Evolutionary conservation across 2,113 vertebrate species (phyloP), one percentile per base, ranked within the genome.

Genomic region (Drymodes brunneopygia): DNA sequence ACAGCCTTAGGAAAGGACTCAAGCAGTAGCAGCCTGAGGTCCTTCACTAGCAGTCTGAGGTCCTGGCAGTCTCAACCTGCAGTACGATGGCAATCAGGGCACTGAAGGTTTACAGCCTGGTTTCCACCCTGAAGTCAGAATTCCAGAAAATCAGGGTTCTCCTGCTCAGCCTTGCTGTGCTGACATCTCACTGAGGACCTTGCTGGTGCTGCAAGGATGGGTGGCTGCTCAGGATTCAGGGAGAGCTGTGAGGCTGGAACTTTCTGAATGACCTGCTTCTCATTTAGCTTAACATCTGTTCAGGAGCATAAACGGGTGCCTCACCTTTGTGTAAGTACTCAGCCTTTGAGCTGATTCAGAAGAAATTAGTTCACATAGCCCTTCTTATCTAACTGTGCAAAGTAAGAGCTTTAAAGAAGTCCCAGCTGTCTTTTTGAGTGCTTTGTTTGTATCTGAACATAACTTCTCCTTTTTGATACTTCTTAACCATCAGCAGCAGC

Each of bases 401-500:
- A 71, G 14, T 8, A 13, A 56, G 77, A 48, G 27, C 33, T 92
- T 83, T 58, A 48, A 77, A 42, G 53, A 54, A 42, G 42, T 29
- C 17, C 3, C 14, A 9, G 15, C 5, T 88, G 79, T 80, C 72
- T 48, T 67, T 90, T 28, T 53, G 47, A 54, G 13, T 18, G 9
- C 11, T 33, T 70, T 16, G 5, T 80, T 86, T 44, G 4, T 24
- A 10, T 84, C 47, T 33, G 48, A 50, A 19, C 4, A 2, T 22
- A 8, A 4, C 58, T 51, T 72, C 29, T 92, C 38, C 11, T 62
- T 54, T 56, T 29, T 38, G 29, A 6, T 45, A 8, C 40, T 54
- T 22, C 25, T 40, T 79, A 44, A 42, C 80, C 9, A 15, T 0
- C 3, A 56, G 17, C 0, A 0, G 67, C 50, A 42, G 69, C 0